Evolutionary conservation across 2,797 vertebrate genomes (phyloP).

Genomic region (Macropodus opercularis): DNA sequence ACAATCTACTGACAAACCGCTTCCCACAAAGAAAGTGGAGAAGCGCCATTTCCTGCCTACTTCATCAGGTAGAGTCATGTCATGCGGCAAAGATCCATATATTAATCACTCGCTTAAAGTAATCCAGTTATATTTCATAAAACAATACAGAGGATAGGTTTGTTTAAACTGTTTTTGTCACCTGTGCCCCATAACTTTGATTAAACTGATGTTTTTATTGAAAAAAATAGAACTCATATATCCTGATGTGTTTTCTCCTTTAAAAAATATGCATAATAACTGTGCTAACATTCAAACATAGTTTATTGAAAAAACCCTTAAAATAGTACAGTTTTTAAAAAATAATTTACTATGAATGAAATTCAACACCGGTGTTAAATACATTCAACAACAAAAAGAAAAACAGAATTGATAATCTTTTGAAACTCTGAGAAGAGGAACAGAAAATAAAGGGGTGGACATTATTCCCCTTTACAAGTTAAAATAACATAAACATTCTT

Average conservation of each 20-base stretch:
- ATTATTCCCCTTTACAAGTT: conserved; percentile 3
- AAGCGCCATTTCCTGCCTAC: no score
- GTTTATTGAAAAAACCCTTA: conserved; percentile 21
- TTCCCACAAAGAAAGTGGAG: no score
- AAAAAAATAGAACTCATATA: neutral
- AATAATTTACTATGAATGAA: conserved; percentile 16
- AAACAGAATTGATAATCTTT: neutral
- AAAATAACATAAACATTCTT: conserved; percentile 16
- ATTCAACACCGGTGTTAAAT: conserved; percentile 21
- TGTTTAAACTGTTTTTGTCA: no score
- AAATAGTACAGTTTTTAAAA: conserved; percentile 12
- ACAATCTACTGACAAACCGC: no score
- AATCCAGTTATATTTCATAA: no score
- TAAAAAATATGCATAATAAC: neutral
- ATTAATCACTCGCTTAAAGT: neutral
- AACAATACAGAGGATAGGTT: no score
- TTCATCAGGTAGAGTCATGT: no score
- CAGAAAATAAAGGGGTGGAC: conserved; percentile 4
- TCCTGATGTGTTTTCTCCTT: neutral
- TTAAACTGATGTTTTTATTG: neutral
- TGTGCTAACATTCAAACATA: conserved; percentile 24
- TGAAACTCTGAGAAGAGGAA: neutral
- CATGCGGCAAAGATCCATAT: no score
- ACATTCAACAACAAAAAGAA: conserved; percentile 47
- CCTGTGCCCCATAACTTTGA: neutral